phyloP scores from a whole-genome alignment of 2,113 vertebrate genomes.

The Oxygymnocypris stewartii region DNA sequence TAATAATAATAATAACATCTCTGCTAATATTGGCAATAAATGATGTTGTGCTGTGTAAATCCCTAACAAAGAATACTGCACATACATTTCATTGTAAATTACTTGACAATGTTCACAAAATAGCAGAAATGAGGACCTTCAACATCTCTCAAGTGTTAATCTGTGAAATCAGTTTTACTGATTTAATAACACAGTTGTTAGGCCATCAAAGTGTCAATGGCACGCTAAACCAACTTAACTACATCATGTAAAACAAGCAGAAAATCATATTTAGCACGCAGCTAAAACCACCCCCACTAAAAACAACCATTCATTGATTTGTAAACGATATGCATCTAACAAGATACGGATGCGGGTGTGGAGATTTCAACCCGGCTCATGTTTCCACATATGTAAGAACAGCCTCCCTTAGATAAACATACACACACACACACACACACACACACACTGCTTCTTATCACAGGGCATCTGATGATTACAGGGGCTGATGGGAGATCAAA shows the following conservation, averaged over 20 bases:
- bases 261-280: constrained; percentile 68
- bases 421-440: constrained; percentile 30
- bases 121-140: constrained; percentile 10
- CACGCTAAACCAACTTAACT: constrained; percentile 9
- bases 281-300: constrained; percentile 57
- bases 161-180: constrained; percentile 37
- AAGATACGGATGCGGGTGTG: constrained; percentile 56
- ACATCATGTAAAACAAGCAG: constrained; percentile 65
- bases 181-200: constrained; percentile 36
- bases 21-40: not conserved
- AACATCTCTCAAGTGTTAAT: constrained; percentile 7
- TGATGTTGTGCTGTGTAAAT: not conserved
- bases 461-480: constrained; percentile 22
- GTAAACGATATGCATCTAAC: constrained; percentile 78
- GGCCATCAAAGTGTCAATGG: not conserved
- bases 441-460: constrained; percentile 72
- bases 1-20: not conserved
- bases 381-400: constrained; percentile 72
- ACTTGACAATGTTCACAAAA: not conserved
- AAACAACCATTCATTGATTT: constrained; percentile 74
- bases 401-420: constrained; percentile 49
- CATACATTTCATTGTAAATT: not conserved
- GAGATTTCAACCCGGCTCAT: constrained; percentile 57
- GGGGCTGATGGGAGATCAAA: constrained; percentile 28
- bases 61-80: not conserved